A percentile compares a stretch with the other conserved stretches of the same genome.
Evolutionary conservation across 2,113 vertebrate genomes (phyloP).

Genomic region (Platanista minor): DNA sequence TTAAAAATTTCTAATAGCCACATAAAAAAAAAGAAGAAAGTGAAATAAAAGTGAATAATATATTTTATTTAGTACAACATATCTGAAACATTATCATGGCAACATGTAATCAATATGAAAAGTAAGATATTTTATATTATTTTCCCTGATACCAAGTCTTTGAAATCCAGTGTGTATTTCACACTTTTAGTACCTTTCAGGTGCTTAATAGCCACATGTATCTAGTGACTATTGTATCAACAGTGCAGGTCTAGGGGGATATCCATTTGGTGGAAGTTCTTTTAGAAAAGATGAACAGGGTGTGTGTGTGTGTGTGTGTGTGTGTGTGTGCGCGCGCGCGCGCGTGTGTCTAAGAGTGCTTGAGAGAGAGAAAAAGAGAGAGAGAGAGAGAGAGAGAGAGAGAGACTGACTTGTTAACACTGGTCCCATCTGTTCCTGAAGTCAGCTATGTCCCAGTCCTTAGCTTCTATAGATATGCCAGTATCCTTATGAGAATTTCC

Average conservation of each 20-base stretch:
- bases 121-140: not conserved
- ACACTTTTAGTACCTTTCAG: not conserved
- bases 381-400: not conserved
- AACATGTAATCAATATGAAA: not conserved
- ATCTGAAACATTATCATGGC: not conserved
- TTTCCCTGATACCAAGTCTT: not conserved
- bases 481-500: not conserved
- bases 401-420: not conserved
- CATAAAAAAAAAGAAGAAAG: not conserved
- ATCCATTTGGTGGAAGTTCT: not conserved
- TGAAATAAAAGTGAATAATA: conserved; percentile 6
- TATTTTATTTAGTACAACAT: not conserved
- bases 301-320: not conserved
- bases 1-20: not conserved
- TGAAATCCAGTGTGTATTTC: not conserved
- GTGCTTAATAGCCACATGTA: not conserved
- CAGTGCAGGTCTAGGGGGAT: not conserved
- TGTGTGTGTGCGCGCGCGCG: not conserved
- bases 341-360: not conserved
- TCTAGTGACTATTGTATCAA: not conserved
- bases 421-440: not conserved
- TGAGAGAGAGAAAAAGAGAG: not conserved
- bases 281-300: not conserved
- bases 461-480: not conserved
- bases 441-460: not conserved